Evolutionary conservation across 2,888 invertebrate genomes (phyloP).

Genomic region (Alentia gelatinosa): DNA sequence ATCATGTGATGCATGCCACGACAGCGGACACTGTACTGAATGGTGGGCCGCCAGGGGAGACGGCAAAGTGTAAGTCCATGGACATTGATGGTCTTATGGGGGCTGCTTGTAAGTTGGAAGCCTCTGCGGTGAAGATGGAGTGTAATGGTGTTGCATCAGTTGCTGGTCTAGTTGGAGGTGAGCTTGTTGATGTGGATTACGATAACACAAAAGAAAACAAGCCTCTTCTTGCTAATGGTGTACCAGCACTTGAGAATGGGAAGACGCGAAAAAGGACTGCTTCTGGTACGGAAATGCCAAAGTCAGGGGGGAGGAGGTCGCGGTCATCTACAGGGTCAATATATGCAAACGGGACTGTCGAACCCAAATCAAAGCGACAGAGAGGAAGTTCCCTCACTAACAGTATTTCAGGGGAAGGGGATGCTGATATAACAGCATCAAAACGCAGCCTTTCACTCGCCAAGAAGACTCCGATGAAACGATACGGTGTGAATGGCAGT

Average conservation of each 20-base stretch:
- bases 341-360: neutral
- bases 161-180: neutral
- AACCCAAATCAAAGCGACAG: neutral
- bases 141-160: neutral
- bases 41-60: neutral
- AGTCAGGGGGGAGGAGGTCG: neutral
- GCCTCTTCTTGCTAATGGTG: neutral
- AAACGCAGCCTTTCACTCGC: neutral
- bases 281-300: neutral
- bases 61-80: neutral
- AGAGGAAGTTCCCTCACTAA: neutral
- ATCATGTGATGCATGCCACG: neutral
- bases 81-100: neutral
- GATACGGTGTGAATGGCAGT: neutral
- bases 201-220: slow-evolving; percentile 23
- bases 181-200: neutral
- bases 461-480: neutral
- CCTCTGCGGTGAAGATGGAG: neutral
- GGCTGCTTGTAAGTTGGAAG: neutral
- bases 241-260: neutral
- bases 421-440: neutral
- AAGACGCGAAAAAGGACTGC: neutral
- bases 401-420: neutral
- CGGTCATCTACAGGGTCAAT: slow-evolving; percentile 4
- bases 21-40: neutral